These are phyloP conservation scores for Lepidochrysops patricia DNA, from an alignment of 2,888 invertebrate genomes.

Conservation along the genomic window DNA sequence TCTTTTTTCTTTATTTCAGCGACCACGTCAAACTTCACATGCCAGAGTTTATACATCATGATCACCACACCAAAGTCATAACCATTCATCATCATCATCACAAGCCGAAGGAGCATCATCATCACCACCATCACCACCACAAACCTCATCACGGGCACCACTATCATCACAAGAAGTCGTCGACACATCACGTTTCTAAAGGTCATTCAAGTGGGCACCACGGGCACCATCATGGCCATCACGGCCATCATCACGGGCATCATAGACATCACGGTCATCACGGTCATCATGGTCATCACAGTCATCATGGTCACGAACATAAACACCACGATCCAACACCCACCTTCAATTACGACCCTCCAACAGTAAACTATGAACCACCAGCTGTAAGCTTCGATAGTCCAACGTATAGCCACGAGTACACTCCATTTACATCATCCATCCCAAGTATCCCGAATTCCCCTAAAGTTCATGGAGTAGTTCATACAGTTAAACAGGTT, in stretches of 20 bases:
- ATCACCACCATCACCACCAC: conserved; percentile 63
- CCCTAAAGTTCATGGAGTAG: conserved; percentile 39
- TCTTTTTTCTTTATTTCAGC: conserved; percentile 51
- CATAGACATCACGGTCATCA: conserved; percentile 31
- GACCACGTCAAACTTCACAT: conserved; percentile 74
- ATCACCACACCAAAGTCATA: conserved; percentile 75
- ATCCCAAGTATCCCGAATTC: conserved; percentile 35
- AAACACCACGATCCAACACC: conserved; percentile 38
- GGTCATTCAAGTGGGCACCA: conserved; percentile 27
- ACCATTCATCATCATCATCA: conserved; percentile 72
- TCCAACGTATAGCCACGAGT: conserved; percentile 30
- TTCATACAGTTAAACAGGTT: conserved; percentile 59
- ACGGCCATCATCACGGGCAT: conserved; percentile 27
- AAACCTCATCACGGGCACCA: conserved; percentile 43
- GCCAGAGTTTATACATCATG: conserved; percentile 75
- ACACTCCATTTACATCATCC: conserved; percentile 38
- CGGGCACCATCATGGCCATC: conserved; percentile 18
- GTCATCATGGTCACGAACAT: conserved; percentile 36
- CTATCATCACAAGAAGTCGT: conserved; percentile 54
- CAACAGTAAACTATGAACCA: conserved; percentile 21
- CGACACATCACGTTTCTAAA: conserved; percentile 42
- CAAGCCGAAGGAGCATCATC: conserved; percentile 63
- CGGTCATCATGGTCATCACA: conserved; percentile 36
- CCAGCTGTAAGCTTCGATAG: conserved; percentile 27
- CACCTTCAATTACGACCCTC: conserved; percentile 26